Base-by-base conservation (phyloP, 1,140 invertebrate genomes). In the Heliconius hewitsoni region DNA sequence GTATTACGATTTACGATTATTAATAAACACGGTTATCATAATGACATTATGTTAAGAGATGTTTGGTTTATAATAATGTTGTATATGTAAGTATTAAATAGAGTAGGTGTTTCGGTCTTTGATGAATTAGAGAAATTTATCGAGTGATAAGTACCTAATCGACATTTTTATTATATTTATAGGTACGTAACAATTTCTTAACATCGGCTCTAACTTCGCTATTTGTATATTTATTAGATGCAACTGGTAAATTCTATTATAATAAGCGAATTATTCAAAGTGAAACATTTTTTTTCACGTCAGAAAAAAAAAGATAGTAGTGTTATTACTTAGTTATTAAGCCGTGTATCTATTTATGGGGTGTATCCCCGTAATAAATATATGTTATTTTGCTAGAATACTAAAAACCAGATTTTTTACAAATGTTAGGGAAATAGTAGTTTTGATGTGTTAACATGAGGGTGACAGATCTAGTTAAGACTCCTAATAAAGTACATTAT, bases 401-500 rank as follows among this genome's bases (percentile, higher is more conserved):
- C 46, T 77, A 77, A 77, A 81, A 75, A 66, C 85, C 86, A 87
- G 86, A 86, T 92, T 93, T 91, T 92, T 89, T 91, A 91, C 87
- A 87, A 85, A 89, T 83, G 83, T 85, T 90, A 89, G 89, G 84
- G 83, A 85, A 85, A 86, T 85, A 75, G 81, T 90, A 87, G 84
- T 84, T 86, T 88, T 86, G 86, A 85, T 90, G 87, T 91, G 89
- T 90, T 91, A 90, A 89, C 87, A 88, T 80, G 81, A 89, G 84
- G 87, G 87, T 91, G 88, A 90, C 85, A 89, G 87, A 91, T 85
- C 86, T 92, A 92, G 85, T 87, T 93, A 94, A 91, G 90, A 89
- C 88, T 92, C 86, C 86, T 91, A 93, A 94, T 94, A 94, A 94
- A 94, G 87, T 91, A 92, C 90, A 93, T 87, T 88, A 92, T 85